Base-by-base conservation (phyloP, 2,797 vertebrate species). In the Peromyscus aztecus region DNA sequence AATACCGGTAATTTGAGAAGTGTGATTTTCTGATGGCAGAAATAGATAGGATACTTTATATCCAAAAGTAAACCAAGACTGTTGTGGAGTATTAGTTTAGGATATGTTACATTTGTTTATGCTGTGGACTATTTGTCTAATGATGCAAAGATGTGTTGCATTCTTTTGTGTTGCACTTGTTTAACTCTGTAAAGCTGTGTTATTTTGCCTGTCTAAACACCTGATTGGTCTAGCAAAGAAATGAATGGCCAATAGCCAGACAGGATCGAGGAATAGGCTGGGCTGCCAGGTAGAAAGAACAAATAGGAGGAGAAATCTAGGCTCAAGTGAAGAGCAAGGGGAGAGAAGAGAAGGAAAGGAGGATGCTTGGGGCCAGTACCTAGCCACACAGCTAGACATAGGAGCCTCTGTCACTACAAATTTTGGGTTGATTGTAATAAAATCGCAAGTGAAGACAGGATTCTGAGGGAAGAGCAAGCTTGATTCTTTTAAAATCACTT, bases 401-500 rank as follows among this genome's bases (percentile, higher is more conserved):
- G 6, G 14, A 16, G 17, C n/a, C 23, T 71, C 6, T 59, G 16
- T 82, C 40, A 34, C 29, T 93, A 43, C 37, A 85, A n/a, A 46
- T 83, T 80, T 52, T 78, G 17, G 67, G 85, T 80, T 75, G 71
- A 63, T 75, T 88, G 73, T 71, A 85, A 67, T n/a, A 55, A 73
- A 87, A 57, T 84, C 55, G 24, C 8, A 43, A 87, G 2, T 89
- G 75, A 94, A 75, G 69, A 73, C 2, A 81, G 37, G 73, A 69
- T 24, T 93, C 43, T 67, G 23, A 77, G 63, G 65, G 55, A 94
- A 89, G 59, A 89, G 24, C 7, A 65, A 24, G 61, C 13, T 61
- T 76, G 57, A 75, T 84, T 40, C 16, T 91, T 97, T 75, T n/a
- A 59, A 75, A 61, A 71, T 90, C 80, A 69, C 4, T 91, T 94